A percentile compares a stretch with the other conserved stretches of the same genome.
Evolutionary conservation across 2,797 vertebrate genomes (phyloP).

Genomic region (Tapirus indicus): DNA sequence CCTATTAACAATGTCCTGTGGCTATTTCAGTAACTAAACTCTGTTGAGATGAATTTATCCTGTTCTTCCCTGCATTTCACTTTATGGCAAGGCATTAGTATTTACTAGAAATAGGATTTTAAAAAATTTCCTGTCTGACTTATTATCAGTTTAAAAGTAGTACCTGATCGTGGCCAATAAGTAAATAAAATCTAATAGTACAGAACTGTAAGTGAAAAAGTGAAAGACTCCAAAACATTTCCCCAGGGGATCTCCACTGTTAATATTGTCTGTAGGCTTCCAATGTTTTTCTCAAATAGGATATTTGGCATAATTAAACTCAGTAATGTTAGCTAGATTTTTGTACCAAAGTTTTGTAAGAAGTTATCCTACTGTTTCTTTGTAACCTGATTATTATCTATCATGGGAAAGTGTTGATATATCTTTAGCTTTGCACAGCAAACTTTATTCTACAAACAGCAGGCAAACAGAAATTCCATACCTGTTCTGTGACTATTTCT

Average conservation of each 20-base stretch:
- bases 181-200: slow-evolving; percentile 7
- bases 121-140: background rate
- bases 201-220: background rate
- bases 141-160: slow-evolving; percentile 53
- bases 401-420: background rate
- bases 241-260: background rate
- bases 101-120: slow-evolving; percentile 35
- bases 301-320: background rate
- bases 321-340: slow-evolving; percentile 32
- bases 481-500: background rate
- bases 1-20: background rate
- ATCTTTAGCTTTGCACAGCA: background rate
- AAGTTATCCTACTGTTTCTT: background rate
- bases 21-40: background rate
- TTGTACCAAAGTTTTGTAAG: slow-evolving; percentile 10
- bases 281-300: background rate
- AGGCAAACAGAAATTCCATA: background rate
- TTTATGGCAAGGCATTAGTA: background rate
- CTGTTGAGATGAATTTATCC: background rate
- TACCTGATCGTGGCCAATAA: background rate
- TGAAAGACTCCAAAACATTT: background rate
- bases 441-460: background rate
- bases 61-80: background rate
- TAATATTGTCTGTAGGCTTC: background rate
- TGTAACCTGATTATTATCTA: background rate